Percentiles rank a stretch among this genome's conserved stretches.
Conservation (phyloP, 2,888 invertebrate genomes). For the Crossocerus cetratus region DNA sequence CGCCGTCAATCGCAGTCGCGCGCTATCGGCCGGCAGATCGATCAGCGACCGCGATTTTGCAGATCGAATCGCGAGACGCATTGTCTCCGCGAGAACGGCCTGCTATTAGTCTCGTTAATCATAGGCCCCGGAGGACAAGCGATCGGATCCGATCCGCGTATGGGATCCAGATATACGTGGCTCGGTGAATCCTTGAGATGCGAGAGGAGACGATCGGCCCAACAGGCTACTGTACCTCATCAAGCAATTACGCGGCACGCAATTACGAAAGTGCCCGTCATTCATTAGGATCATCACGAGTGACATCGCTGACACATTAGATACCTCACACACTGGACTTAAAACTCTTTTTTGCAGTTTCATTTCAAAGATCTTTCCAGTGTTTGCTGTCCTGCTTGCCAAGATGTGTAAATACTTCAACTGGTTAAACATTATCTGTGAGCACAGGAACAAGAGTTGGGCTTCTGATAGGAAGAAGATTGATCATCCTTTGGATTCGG, state of each 20-base stretch:
- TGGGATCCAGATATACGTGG: conserved; percentile 45
- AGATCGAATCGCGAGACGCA: conserved; percentile 44
- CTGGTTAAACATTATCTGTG: too few species aligned
- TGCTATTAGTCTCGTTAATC: conserved; percentile 52
- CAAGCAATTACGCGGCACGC: conserved; percentile 47
- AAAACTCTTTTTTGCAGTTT: too few species aligned
- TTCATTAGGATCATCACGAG: conserved; percentile 50
- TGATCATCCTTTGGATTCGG: not conserved
- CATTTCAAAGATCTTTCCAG: too few species aligned
- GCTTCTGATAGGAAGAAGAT: too few species aligned
- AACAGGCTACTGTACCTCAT: conserved; percentile 46
- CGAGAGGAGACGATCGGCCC: conserved; percentile 55
- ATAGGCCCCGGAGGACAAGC: conserved; percentile 35
- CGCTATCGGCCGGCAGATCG: conserved; percentile 46
- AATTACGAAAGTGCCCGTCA: conserved; percentile 57
- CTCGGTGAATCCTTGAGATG: conserved; percentile 45
- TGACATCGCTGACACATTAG: not conserved
- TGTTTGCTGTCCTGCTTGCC: too few species aligned
- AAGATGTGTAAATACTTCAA: too few species aligned
- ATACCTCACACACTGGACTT: too few species aligned
- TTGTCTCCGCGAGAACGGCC: conserved; percentile 44
- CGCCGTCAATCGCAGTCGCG: conserved; percentile 40
- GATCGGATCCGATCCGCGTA: conserved; percentile 12
- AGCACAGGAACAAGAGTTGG: too few species aligned
- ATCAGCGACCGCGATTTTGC: conserved; percentile 40